Conservation (phyloP, 2,888 invertebrate genomes). For the Abrostola triplasia region DNA sequence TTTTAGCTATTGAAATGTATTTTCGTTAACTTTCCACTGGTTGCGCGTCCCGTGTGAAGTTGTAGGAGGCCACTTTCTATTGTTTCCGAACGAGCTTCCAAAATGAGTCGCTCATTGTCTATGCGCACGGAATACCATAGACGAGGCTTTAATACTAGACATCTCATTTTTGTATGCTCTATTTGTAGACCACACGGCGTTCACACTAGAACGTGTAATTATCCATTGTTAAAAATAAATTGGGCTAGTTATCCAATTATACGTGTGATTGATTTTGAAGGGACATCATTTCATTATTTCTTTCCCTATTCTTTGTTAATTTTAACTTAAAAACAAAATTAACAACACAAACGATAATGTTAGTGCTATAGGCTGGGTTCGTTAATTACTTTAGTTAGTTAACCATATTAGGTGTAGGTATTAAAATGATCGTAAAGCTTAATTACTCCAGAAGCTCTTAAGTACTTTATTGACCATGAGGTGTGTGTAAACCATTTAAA, state of each 20-base stretch:
- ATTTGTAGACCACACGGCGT: slow-evolving; percentile 70
- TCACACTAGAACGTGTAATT: slow-evolving; percentile 66
- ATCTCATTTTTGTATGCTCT: slow-evolving; percentile 67
- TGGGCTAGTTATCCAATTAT: slow-evolving; percentile 55
- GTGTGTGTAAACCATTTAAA: too few species aligned
- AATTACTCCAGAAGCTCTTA: too few species aligned
- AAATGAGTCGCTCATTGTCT: slow-evolving; percentile 68
- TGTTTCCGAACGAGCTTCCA: slow-evolving; percentile 72
- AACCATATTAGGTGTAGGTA: too few species aligned
- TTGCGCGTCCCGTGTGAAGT: slow-evolving; percentile 75
- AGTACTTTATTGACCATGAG: too few species aligned
- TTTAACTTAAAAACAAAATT: slow-evolving; percentile 8
- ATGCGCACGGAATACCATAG: slow-evolving; percentile 65
- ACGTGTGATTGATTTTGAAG: slow-evolving; percentile 51
- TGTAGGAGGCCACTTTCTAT: slow-evolving; percentile 73
- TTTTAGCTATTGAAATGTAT: slow-evolving; percentile 85
- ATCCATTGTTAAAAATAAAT: slow-evolving; percentile 72
- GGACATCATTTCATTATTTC: slow-evolving; percentile 28
- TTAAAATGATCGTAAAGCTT: too few species aligned
- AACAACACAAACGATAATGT: not conserved
- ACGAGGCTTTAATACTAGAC: slow-evolving; percentile 76
- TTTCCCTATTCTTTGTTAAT: slow-evolving; percentile 8
- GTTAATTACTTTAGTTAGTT: too few species aligned
- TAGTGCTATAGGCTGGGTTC: too few species aligned
- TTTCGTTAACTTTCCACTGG: slow-evolving; percentile 84